phyloP scores from a whole-genome alignment of 2,113 vertebrate species.

The Petaurus breviceps region DNA sequence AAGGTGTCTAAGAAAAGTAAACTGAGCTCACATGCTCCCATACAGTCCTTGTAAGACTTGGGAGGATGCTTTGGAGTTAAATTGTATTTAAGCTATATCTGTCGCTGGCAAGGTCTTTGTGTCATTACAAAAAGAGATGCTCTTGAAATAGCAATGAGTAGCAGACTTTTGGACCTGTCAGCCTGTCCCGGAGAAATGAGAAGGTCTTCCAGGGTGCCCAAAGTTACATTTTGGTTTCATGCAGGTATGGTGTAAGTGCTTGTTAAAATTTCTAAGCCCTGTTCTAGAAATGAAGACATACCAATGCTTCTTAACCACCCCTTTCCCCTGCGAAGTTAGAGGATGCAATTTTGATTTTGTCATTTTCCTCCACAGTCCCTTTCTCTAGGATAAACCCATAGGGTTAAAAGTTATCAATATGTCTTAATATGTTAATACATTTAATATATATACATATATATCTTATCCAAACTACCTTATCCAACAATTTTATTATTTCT shows the following conservation, averaged over 20 bases:
- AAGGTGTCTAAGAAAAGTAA: neutral
- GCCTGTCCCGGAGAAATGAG: neutral
- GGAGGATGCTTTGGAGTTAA: neutral
- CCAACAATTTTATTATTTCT: too few relatives aligned
- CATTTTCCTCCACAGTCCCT: neutral
- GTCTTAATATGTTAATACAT: neutral
- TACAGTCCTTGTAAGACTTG: neutral
- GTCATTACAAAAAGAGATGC: neutral
- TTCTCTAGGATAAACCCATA: neutral
- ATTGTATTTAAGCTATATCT: neutral
- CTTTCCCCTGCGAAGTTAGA: too few relatives aligned
- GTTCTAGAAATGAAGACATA: neutral
- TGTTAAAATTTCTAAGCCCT: neutral
- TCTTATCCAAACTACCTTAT: neutral
- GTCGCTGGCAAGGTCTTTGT: neutral
- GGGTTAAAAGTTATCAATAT: neutral
- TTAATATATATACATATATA: neutral
- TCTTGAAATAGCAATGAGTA: neutral
- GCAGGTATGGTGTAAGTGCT: neutral
- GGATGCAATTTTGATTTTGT: too few relatives aligned
- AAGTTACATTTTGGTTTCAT: neutral
- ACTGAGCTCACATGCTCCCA: neutral
- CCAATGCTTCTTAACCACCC: neutral
- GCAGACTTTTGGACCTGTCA: neutral
- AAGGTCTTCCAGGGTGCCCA: neutral